Evolutionary conservation across 2,888 invertebrate genomes (phyloP).

Genomic region (Heliconius charithonia): DNA sequence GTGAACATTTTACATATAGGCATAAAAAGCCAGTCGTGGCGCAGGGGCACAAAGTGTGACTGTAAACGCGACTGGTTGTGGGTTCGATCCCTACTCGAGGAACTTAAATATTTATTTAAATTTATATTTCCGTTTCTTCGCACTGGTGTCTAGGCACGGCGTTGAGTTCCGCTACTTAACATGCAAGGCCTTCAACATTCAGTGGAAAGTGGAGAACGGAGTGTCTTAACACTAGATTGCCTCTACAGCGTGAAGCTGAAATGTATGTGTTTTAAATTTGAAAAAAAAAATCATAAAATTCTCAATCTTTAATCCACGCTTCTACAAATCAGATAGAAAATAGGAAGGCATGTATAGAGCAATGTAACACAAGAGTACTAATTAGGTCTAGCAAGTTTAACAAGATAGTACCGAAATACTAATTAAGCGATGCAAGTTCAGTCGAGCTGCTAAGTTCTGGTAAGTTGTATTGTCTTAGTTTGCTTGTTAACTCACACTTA

Average conservation of each 20-base stretch:
- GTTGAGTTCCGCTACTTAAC: too few relatives aligned
- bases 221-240: too few relatives aligned
- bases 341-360: constrained; percentile 1
- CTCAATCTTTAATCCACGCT: neutral
- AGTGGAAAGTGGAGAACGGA: too few relatives aligned
- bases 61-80: too few relatives aligned
- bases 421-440: constrained; percentile 68
- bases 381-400: constrained; percentile 73
- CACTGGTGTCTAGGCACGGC: too few relatives aligned
- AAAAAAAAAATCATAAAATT: neutral
- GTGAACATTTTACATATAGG: neutral
- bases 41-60: too few relatives aligned
- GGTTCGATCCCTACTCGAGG: too few relatives aligned
- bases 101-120: too few relatives aligned
- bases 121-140: too few relatives aligned
- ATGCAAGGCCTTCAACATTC: too few relatives aligned
- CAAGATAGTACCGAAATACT: constrained; percentile 65
- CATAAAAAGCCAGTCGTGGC: neutral
- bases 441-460: constrained; percentile 54
- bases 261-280: too few relatives aligned
- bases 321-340: neutral
- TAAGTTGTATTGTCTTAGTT: constrained; percentile 68
- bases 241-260: too few relatives aligned
- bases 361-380: constrained; percentile 58
- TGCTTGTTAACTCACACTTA: constrained; percentile 47